A percentile compares a stretch with the other conserved stretches of the same genome.
Conservation (phyloP, 2,113 vertebrate species). For the Labeo catla region DNA sequence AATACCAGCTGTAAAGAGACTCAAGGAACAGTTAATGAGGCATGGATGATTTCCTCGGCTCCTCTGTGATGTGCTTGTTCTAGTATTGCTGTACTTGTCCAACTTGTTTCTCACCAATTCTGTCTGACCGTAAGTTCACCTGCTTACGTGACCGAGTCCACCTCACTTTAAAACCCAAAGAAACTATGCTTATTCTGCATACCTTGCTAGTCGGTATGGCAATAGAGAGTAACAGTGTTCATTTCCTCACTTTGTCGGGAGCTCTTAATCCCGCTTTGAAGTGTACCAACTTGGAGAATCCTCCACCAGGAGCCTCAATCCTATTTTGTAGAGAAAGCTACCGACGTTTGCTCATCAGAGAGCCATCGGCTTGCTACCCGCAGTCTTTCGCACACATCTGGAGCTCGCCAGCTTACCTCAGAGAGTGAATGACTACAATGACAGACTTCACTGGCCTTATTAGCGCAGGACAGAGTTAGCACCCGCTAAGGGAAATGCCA, state of each 20-base stretch:
- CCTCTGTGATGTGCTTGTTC: neutral
- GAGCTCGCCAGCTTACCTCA: neutral
- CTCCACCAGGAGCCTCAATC: conserved; percentile 17
- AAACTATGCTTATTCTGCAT: neutral
- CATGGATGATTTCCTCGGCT: neutral
- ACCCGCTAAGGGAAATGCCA: neutral
- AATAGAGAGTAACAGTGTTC: neutral
- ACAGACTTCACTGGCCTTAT: conserved; percentile 17
- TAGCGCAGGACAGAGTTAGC: neutral
- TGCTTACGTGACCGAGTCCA: neutral
- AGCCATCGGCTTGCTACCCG: neutral
- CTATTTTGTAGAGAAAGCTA: conserved; percentile 19
- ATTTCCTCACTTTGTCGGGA: conserved; percentile 36
- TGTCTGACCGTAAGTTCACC: neutral
- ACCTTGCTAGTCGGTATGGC: neutral
- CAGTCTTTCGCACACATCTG: neutral
- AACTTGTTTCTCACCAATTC: neutral
- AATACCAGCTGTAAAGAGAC: neutral
- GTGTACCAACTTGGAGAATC: conserved; percentile 40
- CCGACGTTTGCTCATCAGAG: neutral
- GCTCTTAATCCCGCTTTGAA: conserved; percentile 39
- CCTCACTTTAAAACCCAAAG: neutral
- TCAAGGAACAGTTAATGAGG: neutral
- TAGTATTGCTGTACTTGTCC: neutral
- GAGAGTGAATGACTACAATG: neutral